Percentiles rank a stretch among this genome's conserved stretches.
Evolutionary conservation across 2,113 vertebrate genomes (phyloP).

Genomic region (Noctilio leporinus): DNA sequence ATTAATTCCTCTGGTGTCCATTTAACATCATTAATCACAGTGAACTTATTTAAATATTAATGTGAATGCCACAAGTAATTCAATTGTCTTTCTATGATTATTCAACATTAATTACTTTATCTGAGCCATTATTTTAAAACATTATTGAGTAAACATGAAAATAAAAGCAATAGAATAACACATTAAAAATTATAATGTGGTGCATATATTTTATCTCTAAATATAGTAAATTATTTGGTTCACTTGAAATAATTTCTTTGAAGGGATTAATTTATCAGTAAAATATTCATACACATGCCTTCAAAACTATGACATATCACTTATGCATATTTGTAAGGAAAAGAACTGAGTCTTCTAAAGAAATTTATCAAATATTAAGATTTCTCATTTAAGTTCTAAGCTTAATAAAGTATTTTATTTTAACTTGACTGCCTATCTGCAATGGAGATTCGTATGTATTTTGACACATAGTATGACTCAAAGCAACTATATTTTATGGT

Average conservation of each 20-base stretch:
- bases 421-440: background rate
- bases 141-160: slow-evolving; percentile 26
- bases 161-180: slow-evolving; percentile 52
- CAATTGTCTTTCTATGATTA: slow-evolving; percentile 66
- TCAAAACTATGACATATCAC: background rate
- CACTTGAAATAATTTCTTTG: background rate
- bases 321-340: background rate
- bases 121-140: slow-evolving; percentile 48
- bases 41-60: slow-evolving; percentile 69
- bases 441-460: background rate
- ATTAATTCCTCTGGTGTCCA: slow-evolving; percentile 73
- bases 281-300: background rate
- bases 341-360: background rate
- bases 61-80: slow-evolving; percentile 66
- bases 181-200: background rate
- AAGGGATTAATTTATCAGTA: background rate
- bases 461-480: background rate
- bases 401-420: background rate
- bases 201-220: background rate
- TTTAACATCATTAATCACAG: slow-evolving; percentile 73
- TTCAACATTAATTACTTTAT: slow-evolving; percentile 71
- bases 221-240: background rate
- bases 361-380: background rate
- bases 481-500: background rate
- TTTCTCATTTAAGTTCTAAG: background rate